Evolutionary conservation across 2,113 vertebrate genomes (phyloP).

Genomic region (Dasyurus viverrinus): DNA sequence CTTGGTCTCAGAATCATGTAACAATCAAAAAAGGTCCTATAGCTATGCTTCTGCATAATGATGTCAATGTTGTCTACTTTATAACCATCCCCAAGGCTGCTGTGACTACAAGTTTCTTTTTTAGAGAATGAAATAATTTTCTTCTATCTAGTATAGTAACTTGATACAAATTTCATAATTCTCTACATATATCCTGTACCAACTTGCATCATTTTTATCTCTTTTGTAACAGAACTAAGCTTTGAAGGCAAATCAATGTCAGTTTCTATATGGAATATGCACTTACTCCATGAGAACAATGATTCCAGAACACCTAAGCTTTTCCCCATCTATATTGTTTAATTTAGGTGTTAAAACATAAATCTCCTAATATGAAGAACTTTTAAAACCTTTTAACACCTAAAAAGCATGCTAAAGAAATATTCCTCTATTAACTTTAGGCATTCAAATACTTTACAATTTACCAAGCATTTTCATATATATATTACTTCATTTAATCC

Average conservation of each 20-base stretch:
- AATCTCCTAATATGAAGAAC: neutral
- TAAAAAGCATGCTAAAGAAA: neutral
- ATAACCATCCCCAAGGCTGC: neutral
- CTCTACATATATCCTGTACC: neutral
- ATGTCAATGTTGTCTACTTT: neutral
- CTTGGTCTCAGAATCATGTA: neutral
- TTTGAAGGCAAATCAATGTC: neutral
- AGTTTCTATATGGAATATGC: neutral
- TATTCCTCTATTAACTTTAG: neutral
- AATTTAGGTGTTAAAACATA: neutral
- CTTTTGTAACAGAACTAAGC: neutral
- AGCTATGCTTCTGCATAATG: neutral
- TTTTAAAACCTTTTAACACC: neutral
- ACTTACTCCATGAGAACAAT: neutral
- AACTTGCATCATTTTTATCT: neutral
- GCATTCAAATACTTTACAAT: neutral
- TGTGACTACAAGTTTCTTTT: neutral
- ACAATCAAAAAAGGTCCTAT: neutral
- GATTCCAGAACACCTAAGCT: neutral
- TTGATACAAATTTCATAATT: neutral
- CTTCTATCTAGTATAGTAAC: neutral
- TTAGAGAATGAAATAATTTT: neutral
- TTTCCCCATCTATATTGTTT: neutral
- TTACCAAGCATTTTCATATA: neutral
- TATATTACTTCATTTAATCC: neutral